phyloP scores from a whole-genome alignment of 2,797 vertebrate species.

The Ateles fusciceps region DNA sequence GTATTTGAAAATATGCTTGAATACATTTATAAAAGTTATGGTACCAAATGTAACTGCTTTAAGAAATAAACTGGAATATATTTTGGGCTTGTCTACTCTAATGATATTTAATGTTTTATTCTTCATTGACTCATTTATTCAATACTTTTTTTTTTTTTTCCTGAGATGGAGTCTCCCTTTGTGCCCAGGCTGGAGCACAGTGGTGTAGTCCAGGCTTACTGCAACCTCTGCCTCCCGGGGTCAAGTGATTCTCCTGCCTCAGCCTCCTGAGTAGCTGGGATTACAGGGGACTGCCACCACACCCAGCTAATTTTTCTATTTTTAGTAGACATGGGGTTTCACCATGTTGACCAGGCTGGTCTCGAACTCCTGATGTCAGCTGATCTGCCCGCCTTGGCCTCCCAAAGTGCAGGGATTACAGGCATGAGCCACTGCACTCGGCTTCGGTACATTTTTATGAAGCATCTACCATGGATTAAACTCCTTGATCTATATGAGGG shows the following conservation, averaged over 20 bases:
- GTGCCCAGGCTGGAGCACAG: not conserved
- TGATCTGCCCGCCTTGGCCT: not conserved
- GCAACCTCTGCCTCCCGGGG: not conserved
- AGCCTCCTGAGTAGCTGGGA: not conserved
- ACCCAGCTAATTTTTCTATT: not conserved
- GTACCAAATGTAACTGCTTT: constrained; percentile 7
- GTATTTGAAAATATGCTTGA: not conserved
- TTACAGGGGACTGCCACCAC: not conserved
- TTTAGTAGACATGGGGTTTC: not conserved
- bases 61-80: not conserved
- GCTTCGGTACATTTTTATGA: not conserved
- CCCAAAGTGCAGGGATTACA: not conserved
- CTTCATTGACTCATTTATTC: not conserved
- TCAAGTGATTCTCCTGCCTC: not conserved
- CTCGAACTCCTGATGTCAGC: not conserved
- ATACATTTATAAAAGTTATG: not conserved
- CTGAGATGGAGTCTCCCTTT: not conserved
- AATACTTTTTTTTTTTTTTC: not conserved
- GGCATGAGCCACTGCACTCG: not conserved
- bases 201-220: not conserved
- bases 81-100: not conserved
- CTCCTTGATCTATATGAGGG: not conserved
- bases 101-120: not conserved
- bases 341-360: not conserved
- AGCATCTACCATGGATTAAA: not conserved